Conservation (phyloP, 2,797 vertebrate genomes). For the Leucoraja ocellata region DNA sequence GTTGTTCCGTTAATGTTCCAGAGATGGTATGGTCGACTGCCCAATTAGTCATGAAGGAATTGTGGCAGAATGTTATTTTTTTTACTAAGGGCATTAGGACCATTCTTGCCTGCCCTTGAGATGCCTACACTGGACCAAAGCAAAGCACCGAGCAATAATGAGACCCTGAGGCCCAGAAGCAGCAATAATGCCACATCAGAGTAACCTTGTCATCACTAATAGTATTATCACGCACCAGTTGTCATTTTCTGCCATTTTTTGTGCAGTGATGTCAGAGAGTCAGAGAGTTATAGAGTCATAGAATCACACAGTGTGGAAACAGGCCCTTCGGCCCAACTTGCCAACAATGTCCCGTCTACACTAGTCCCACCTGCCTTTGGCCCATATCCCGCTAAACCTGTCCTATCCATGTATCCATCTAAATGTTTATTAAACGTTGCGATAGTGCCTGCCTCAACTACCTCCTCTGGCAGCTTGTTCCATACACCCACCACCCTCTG, state of each 20-base stretch:
- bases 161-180: not conserved
- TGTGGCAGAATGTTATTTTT: not conserved
- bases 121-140: not conserved
- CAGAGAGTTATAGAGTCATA: too few species aligned
- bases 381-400: too few species aligned
- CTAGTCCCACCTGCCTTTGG: too few species aligned
- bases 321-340: too few species aligned
- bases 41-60: slow-evolving; percentile 33
- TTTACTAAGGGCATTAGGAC: not conserved
- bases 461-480: too few species aligned
- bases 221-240: not conserved
- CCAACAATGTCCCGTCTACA: too few species aligned
- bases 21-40: not conserved
- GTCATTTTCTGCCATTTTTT: not conserved
- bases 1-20: not conserved
- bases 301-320: too few species aligned
- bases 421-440: too few species aligned
- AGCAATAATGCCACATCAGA: slow-evolving; percentile 15
- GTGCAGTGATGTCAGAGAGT: not conserved
- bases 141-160: slow-evolving; percentile 15
- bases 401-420: too few species aligned
- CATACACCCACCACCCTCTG: too few species aligned
- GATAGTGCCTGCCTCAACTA: too few species aligned
- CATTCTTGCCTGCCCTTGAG: slow-evolving; percentile 15
- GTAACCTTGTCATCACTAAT: not conserved